Base-by-base conservation (phyloP, 2,888 invertebrate genomes). In the Tigriopus californicus region DNA sequence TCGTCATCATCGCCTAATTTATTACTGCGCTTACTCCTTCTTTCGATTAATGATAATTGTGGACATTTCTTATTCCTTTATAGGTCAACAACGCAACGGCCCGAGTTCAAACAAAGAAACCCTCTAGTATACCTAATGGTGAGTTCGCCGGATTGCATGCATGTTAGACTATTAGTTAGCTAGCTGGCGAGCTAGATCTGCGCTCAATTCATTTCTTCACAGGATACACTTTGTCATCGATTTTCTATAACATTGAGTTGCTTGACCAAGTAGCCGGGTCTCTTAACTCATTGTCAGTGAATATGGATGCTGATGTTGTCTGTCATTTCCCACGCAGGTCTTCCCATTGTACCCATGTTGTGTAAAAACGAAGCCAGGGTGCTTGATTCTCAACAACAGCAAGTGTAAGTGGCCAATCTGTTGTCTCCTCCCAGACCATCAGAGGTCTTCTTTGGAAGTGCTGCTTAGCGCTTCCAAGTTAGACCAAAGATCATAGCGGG, bases 1-100 rank as follows among this genome's bases (percentile, higher is more conserved):
- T 47, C 51, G 48, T 54, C 52, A 33, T 54, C 15, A 15, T n/a
- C 33, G 48, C 41, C 41, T 56, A 42, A 22, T 41, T 41, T 33
- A 46, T 41, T 41, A 11, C 53, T 58, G 44, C 40, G 62, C 61
- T 55, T 58, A 51, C 18, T 54, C 57, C 41, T 57, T 61, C 61
- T 58, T 41, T 25, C 13, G 41, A 13, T 12, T 11, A 41, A 41
- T 12, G 41, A 11, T 44, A n/a, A 44, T 10, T 44, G 5, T 10
- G 44, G 3, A 4, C 3, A 44, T 44, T 44, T 44, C 18, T 44
- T n/a, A 22, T 58, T 48, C 33, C 48, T 58, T 49, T 25, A 72
- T 80, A 91, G 94, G 94, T 97, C 74, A 97, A 97, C 81, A 97
- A 97, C 79, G 97, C 97, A 68, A 97, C 97, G 69, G 97, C 97